Evolutionary conservation across 2,113 vertebrate genomes (phyloP).

Genomic region (Tetrax tetrax): DNA sequence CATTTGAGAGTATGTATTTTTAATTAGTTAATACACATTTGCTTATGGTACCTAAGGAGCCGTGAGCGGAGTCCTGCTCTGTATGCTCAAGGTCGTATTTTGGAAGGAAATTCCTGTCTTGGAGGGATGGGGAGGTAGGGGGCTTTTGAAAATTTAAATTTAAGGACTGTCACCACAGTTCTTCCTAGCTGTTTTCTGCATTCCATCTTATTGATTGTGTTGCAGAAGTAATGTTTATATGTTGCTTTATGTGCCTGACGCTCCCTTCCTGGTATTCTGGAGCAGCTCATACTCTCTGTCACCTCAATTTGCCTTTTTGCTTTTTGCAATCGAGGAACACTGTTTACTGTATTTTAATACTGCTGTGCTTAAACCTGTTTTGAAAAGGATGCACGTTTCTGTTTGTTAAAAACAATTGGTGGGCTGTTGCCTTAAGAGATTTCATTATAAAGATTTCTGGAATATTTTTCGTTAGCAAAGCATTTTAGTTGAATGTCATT

Average conservation of each 20-base stretch:
- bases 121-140: fast-evolving
- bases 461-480: constrained; percentile 2
- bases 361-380: background rate
- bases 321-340: background rate
- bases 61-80: background rate
- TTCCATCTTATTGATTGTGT: background rate
- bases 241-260: background rate
- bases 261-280: background rate
- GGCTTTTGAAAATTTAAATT: background rate
- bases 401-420: background rate
- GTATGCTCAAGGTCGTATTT: background rate
- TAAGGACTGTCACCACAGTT: background rate
- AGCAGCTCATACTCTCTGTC: background rate
- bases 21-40: background rate
- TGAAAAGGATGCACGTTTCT: background rate
- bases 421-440: background rate
- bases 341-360: constrained; percentile 3
- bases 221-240: background rate
- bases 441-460: background rate
- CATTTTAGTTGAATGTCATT: background rate
- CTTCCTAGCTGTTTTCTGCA: background rate
- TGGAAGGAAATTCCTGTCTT: background rate
- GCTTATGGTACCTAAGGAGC: background rate
- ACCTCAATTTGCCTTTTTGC: background rate
- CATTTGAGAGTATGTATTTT: background rate